Evolutionary conservation across 2,888 invertebrate species (phyloP).

Genomic region (Pollenia angustigena): DNA sequence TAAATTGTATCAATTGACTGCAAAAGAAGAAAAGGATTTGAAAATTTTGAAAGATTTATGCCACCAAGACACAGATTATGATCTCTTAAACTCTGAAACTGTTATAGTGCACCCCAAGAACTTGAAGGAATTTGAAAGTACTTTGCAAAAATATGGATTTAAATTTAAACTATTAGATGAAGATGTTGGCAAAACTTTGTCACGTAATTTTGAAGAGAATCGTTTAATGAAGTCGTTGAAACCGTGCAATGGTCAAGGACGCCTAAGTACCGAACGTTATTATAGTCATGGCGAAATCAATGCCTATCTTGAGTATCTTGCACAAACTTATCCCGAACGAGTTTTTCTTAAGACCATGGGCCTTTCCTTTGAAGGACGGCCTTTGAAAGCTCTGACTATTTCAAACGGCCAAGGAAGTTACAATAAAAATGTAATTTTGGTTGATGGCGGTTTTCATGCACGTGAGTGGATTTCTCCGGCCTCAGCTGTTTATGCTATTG

Average conservation of each 20-base stretch:
- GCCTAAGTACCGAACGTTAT: conserved; percentile 78
- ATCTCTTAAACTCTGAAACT: conserved; percentile 36
- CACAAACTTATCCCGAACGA: conserved; percentile 84
- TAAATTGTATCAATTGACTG: conserved; percentile 46
- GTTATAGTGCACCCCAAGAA: conserved; percentile 36
- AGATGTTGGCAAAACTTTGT: conserved; percentile 77
- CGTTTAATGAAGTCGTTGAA: conserved; percentile 70
- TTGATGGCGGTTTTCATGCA: conserved; percentile 87
- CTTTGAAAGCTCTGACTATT: conserved; percentile 87
- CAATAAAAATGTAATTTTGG: conserved; percentile 85
- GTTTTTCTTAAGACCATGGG: conserved; percentile 86
- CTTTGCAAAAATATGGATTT: conserved; percentile 73
- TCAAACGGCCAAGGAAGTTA: conserved; percentile 84
- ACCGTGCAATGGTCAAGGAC: conserved; percentile 77
- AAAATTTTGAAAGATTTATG: conserved; percentile 6
- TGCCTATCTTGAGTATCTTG: conserved; percentile 85
- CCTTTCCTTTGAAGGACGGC: conserved; percentile 86
- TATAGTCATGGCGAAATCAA: conserved; percentile 84
- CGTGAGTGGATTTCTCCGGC: conserved; percentile 89
- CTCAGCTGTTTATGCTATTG: conserved; percentile 86
- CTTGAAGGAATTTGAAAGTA: conserved; percentile 71
- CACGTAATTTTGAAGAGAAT: conserved; percentile 75
- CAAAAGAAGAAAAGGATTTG: not conserved
- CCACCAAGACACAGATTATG: conserved; percentile 10
- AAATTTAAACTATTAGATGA: conserved; percentile 74